Percentiles rank a stretch among this genome's conserved stretches.
Conservation (phyloP, 2,888 invertebrate species). For the Ectropis crepuscularia region DNA sequence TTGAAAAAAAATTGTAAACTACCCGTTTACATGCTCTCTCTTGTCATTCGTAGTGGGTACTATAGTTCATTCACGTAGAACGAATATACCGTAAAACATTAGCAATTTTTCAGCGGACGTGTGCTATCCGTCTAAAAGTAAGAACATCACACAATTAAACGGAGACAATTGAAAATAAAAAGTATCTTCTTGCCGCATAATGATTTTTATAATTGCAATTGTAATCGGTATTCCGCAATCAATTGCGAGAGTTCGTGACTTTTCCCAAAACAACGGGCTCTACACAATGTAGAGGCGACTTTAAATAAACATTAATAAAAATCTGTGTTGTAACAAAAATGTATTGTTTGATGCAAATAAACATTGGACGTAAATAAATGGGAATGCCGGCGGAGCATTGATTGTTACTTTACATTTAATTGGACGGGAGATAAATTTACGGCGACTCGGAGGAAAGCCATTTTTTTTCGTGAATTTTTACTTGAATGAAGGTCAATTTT, state of each 20-base stretch:
- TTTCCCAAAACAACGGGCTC: conserved; percentile 78
- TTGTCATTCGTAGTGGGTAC: too few relatives aligned
- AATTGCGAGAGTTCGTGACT: conserved; percentile 74
- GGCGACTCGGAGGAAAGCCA: conserved; percentile 6
- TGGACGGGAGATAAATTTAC: conserved; percentile 26
- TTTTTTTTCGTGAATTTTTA: conserved; percentile 10
- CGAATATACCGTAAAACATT: too few relatives aligned
- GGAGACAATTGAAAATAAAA: conserved; percentile 20
- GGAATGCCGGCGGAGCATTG: conserved; percentile 40
- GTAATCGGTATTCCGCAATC: conserved; percentile 59
- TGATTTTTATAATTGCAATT: conserved; percentile 63
- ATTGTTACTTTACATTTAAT: conserved; percentile 35
- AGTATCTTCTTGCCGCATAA: conserved; percentile 35
- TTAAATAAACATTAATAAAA: conserved; percentile 68
- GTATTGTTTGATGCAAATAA: conserved; percentile 49
- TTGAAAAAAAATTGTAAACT: too few relatives aligned
- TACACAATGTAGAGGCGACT: conserved; percentile 59
- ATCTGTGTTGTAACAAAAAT: conserved; percentile 49
- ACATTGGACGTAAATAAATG: conserved; percentile 42
- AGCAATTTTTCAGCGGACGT: too few relatives aligned
- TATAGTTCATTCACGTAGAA: too few relatives aligned
- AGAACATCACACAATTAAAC: conserved; percentile 10
- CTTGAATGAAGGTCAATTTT: conserved; percentile 1
- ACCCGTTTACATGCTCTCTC: too few relatives aligned
- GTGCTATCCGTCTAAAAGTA: not conserved